Evolutionary conservation across 2,797 vertebrate genomes (phyloP).

Genomic region (Heteromormyrus szaboi): DNA sequence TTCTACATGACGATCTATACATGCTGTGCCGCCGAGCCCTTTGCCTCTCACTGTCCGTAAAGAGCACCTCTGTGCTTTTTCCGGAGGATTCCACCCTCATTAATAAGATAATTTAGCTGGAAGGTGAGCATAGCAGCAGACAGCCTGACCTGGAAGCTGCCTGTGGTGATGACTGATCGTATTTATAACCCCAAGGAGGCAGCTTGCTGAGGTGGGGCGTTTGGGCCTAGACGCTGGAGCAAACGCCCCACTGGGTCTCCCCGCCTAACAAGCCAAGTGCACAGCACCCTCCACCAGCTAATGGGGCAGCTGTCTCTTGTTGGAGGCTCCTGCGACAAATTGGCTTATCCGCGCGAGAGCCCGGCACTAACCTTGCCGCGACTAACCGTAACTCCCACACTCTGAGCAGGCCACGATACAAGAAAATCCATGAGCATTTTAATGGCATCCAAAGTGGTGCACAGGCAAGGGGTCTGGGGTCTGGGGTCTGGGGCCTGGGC

Average conservation of each 20-base stretch:
- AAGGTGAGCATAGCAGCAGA: background rate
- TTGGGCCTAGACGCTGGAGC: background rate
- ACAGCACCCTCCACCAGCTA: background rate
- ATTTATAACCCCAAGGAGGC: background rate
- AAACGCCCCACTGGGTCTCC: background rate
- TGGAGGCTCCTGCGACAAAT: background rate
- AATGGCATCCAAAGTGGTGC: background rate
- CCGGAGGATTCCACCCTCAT: background rate
- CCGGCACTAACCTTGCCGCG: background rate
- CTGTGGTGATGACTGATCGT: background rate
- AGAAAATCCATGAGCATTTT: no score
- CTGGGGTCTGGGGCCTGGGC: background rate
- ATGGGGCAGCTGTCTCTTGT: background rate
- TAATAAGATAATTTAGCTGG: background rate
- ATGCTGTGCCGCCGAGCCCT: background rate
- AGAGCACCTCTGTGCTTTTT: background rate
- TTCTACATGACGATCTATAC: background rate
- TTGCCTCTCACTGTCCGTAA: background rate
- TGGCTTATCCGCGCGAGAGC: background rate
- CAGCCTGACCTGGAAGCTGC: background rate
- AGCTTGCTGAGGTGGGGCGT: background rate
- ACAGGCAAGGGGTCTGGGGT: background rate
- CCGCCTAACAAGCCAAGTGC: background rate
- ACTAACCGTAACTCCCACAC: background rate
- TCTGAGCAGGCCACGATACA: background rate